phyloP scores from a whole-genome alignment of 2,797 vertebrate species.

The Helicolenus hilgendorfi region DNA sequence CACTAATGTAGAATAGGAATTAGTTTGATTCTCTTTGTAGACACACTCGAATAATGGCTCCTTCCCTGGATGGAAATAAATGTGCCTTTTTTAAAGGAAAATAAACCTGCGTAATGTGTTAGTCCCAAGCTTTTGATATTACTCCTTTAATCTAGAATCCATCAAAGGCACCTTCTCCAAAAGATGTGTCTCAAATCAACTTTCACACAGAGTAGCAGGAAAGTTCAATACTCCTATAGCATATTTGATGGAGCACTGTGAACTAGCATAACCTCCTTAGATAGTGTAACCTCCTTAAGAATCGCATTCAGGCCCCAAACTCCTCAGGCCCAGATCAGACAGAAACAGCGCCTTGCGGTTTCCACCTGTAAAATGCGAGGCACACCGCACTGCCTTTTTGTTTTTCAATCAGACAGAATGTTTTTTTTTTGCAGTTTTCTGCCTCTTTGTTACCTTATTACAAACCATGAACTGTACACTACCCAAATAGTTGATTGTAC shows the following conservation, averaged over 20 bases:
- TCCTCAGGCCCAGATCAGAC: no score
- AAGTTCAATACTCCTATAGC: conserved; percentile 14
- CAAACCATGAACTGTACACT: not conserved
- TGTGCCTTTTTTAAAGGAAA: conserved; percentile 34
- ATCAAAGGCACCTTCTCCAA: conserved; percentile 26
- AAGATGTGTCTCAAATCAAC: conserved; percentile 30
- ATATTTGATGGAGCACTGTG: conserved; percentile 25
- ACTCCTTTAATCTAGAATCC: conserved; percentile 44
- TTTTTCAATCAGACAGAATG: no score
- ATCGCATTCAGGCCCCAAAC: not conserved
- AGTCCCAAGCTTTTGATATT: conserved; percentile 29
- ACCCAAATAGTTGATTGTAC: not conserved
- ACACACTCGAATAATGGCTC: not conserved
- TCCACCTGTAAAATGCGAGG: no score
- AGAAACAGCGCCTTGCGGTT: no score
- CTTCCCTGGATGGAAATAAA: conserved; percentile 10
- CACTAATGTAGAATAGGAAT: not conserved
- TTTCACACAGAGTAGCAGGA: conserved; percentile 16
- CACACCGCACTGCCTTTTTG: no score
- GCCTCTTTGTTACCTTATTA: not conserved
- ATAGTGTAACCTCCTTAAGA: not conserved
- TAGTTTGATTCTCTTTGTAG: not conserved
- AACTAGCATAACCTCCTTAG: conserved; percentile 8
- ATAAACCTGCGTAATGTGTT: conserved; percentile 38
- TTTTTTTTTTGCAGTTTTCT: not conserved